Evolutionary conservation across 2,888 invertebrate species (phyloP), one percentile per base, ranked within the genome.

Genomic region (Hybos culiciformis): DNA sequence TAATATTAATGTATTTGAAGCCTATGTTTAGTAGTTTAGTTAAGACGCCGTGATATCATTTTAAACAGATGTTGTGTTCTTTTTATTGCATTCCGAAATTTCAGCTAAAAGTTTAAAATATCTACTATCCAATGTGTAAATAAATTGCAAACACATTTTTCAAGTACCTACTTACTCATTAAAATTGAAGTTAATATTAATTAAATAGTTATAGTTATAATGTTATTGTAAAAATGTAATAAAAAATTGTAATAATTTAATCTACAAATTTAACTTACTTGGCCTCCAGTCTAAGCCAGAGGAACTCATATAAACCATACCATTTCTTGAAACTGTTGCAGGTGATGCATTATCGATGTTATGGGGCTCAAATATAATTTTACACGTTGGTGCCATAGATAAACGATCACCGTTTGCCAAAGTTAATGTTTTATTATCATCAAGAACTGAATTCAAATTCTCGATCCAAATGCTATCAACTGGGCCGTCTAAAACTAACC

Each of bases 391-490:
- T 0, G 93, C 81, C 94, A 96, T 96, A 0, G 88, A 80, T 42
- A 96, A 72, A 24, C 96, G 78, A 69, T 96, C 96, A 6, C 96
- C 91, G 58, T 96, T 96, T 5, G 94, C 94, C 52, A 96, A 66
- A 0, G 94, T 96, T 51, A 96, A 67, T 1, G 92, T 93, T 69
- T 90, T 91, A 60, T 96, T 96, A 56, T 96, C 96, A 63, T 96
- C 96, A 40, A 96, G 70, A 0, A 96, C 96, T 0, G 94, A 94
- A 65, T 96, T 96, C 51, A 96, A 74, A 67, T 96, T 96, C 66
- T 96, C 96, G 53, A 96, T 96, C 96, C 96, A 96, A 52, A 94
- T 92, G 54, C 92, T 90, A 61, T 96, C 96, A 0, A 96, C 94
- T 0, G 94, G 94, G 0, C 96, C 96, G 58, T 96, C 94, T 32